phyloP scores from a whole-genome alignment of 1,140 invertebrate genomes.

The Pygmarrhopalites habei region DNA sequence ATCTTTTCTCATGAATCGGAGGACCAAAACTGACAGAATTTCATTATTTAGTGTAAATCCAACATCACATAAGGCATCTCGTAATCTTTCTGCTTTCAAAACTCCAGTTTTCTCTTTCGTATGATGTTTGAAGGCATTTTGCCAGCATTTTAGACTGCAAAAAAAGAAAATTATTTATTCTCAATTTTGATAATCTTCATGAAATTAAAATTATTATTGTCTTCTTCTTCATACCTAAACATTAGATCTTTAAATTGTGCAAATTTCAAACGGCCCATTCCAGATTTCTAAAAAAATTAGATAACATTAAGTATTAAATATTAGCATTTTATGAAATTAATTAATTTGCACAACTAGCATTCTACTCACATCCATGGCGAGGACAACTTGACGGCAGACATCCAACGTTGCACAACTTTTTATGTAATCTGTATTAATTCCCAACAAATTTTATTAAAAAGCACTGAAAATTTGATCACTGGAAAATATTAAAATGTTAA shows the following conservation, averaged over 20 bases:
- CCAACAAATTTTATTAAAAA: constrained; percentile 23
- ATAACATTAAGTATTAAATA: too few species aligned
- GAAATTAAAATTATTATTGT: too few species aligned
- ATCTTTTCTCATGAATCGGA: constrained; percentile 86
- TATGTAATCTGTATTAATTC: constrained; percentile 65
- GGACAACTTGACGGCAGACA: constrained; percentile 80
- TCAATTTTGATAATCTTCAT: too few species aligned
- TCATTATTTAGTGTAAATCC: constrained; percentile 78
- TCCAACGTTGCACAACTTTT: constrained; percentile 88
- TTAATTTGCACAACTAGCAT: neutral
- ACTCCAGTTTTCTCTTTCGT: constrained; percentile 86
- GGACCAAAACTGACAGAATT: constrained; percentile 68
- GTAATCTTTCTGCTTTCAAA: constrained; percentile 72
- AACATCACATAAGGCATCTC: constrained; percentile 75
- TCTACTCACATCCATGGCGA: constrained; percentile 75
- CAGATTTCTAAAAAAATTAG: constrained; percentile 60
- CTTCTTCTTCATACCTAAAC: too few species aligned
- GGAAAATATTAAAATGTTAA: too few species aligned
- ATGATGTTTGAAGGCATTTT: constrained; percentile 81
- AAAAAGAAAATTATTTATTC: too few species aligned
- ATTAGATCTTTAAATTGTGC: constrained; percentile 85
- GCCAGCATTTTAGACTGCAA: constrained; percentile 84
- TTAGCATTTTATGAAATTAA: neutral
- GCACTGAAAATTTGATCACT: neutral
- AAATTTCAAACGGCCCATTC: constrained; percentile 72